Base-by-base conservation (phyloP, 1,140 invertebrate genomes). In the Drosophila malerkotliana region DNA sequence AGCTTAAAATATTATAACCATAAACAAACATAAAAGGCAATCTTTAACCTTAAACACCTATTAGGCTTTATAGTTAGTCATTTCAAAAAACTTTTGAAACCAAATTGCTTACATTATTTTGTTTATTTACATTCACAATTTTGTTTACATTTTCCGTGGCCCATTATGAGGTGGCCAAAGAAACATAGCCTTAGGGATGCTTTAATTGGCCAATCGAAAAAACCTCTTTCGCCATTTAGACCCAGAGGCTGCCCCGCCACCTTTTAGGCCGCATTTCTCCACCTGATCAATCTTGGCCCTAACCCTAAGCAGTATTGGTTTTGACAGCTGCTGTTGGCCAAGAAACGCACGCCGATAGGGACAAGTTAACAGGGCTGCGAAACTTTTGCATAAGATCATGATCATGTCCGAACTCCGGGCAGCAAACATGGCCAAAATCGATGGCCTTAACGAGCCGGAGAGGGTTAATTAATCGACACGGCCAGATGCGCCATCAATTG, bases 321-420 rank as follows among this genome's bases (percentile, higher is more conserved):
- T 45, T 53, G 4, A 34, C 34, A 67, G 30, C 51, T 44, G 59
- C 15, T 30, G 41, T 44, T 44, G 15, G 15, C 41, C 41, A 18
- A 44, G 15, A 53, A 9, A 54, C 60, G 57, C 21, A 30, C 24
- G 24, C 56, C 24, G 14, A 67, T 67, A 69, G 51, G 49, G 44
- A 49, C 67, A 57, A 26, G 51, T 18, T 69, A 56, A 49, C 14
- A 69, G 28, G 64, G 24, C 64, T 69, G 64, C 52, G 24, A 49
- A 56, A 26, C 51, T 56, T 49, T 69, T 57, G 63, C 41, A 69
- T 32, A 49, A 49, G 63, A 8, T 18, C 24, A 48, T 10, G 18
- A 18, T 18, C 18, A 9, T 44, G 41, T 44, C 41, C 14, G 15
- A 34, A n/a, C 9, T 26, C 18, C 3, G 57, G 12, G 4, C 39